A percentile compares a stretch with the other conserved stretches of the same genome.
Conservation (phyloP, 2,888 invertebrate species). For the Trissoscelio sp. region DNA sequence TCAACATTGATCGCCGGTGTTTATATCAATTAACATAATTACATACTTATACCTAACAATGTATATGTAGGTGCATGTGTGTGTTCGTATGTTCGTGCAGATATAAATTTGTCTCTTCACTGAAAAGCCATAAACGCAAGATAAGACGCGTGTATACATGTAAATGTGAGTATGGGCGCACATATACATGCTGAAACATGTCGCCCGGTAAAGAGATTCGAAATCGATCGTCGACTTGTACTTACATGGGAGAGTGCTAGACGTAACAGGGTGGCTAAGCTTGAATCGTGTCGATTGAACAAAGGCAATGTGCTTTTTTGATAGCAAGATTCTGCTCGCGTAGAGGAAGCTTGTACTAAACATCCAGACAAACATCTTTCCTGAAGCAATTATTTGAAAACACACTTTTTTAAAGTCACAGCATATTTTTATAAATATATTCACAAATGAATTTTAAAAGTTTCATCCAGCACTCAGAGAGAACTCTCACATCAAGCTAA, state of each 20-base stretch:
- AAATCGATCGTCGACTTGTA: constrained; percentile 63
- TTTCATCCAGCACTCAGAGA: too few relatives aligned
- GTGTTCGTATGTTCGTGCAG: background rate
- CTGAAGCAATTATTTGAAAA: too few relatives aligned
- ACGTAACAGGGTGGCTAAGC: constrained; percentile 46
- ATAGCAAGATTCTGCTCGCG: background rate
- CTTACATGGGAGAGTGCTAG: constrained; percentile 49
- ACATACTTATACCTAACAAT: background rate
- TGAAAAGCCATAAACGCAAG: constrained; percentile 37
- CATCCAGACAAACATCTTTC: background rate
- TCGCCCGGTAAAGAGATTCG: constrained; percentile 60
- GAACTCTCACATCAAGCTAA: too few relatives aligned
- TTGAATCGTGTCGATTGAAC: constrained; percentile 47
- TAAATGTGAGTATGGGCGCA: constrained; percentile 18
- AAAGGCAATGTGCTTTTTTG: constrained; percentile 53
- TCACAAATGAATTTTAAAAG: too few relatives aligned
- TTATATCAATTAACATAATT: constrained; percentile 35
- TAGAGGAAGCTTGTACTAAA: background rate
- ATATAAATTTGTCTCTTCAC: constrained; percentile 36
- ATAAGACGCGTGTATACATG: constrained; percentile 30
- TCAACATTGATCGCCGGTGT: constrained; percentile 11
- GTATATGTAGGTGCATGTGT: constrained; percentile 4
- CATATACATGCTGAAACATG: constrained; percentile 44
- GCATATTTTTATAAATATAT: too few relatives aligned
- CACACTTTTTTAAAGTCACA: too few relatives aligned